A percentile compares a stretch with the other conserved stretches of the same genome.
Evolutionary conservation across 2,888 invertebrate species (phyloP).

Genomic region (Acleris emargana): DNA sequence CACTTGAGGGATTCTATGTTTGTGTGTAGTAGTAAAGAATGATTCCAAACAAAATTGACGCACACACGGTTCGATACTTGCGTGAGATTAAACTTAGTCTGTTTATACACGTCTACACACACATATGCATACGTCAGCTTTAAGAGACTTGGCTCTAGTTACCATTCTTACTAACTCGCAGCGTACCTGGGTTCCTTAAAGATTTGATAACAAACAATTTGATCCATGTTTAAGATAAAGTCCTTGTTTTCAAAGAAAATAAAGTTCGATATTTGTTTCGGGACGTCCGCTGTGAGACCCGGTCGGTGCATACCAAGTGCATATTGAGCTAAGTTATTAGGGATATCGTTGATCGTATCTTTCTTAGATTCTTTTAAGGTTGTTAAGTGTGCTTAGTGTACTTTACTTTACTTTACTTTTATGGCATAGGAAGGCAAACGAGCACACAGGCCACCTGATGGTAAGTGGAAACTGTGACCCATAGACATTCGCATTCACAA

Average conservation of each 20-base stretch:
- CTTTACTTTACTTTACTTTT: too few species aligned
- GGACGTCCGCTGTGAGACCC: constrained; percentile 54
- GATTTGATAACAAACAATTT: constrained; percentile 37
- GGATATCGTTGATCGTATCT: background rate
- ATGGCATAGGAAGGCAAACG: too few species aligned
- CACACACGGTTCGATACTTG: too few species aligned
- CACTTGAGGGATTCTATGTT: too few species aligned
- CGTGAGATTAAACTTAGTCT: too few species aligned
- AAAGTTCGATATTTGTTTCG: constrained; percentile 27
- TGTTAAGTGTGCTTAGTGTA: background rate
- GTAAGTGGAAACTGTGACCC: too few species aligned
- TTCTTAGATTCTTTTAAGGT: background rate
- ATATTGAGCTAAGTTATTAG: constrained; percentile 12
- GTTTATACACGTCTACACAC: too few species aligned
- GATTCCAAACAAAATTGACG: too few species aligned
- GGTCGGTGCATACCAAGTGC: constrained; percentile 46
- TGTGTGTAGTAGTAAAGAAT: too few species aligned
- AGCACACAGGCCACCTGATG: too few species aligned
- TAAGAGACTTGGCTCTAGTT: constrained; percentile 1
- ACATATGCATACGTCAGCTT: too few species aligned
- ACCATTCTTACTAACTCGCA: constrained; percentile 39
- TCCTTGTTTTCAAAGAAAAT: constrained; percentile 28
- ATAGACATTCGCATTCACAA: too few species aligned
- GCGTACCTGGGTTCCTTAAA: constrained; percentile 32
- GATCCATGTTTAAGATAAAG: constrained; percentile 36